phyloP scores from a whole-genome alignment of 2,797 vertebrate genomes.

The Knipowitschia caucasica region DNA sequence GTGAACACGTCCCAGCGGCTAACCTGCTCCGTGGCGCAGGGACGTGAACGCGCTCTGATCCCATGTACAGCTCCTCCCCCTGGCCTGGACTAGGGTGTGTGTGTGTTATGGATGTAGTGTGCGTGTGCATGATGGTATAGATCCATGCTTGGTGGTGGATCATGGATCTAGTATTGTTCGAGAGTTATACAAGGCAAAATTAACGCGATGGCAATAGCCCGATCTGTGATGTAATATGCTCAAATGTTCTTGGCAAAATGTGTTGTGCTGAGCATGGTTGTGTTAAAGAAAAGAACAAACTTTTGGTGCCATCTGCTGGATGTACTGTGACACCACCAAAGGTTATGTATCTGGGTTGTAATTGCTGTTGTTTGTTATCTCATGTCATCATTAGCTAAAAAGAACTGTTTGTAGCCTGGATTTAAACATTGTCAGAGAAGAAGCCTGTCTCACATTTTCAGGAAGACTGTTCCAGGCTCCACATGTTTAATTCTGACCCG shows the following conservation, averaged over 20 bases:
- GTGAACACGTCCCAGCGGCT: neutral
- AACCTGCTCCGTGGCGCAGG: conserved; percentile 26
- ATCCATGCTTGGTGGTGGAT: conserved; percentile 4
- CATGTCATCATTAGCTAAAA: neutral
- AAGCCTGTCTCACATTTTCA: too few species aligned
- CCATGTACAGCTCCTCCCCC: conserved; percentile 48
- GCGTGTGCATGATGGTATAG: neutral
- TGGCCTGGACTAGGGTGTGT: conserved; percentile 6
- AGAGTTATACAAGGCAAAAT: neutral
- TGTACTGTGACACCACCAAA: neutral
- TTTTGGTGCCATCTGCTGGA: conserved; percentile 2
- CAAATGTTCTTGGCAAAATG: neutral
- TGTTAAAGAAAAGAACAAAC: neutral
- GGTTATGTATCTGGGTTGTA: neutral
- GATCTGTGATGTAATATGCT: too few species aligned
- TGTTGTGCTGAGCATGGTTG: neutral
- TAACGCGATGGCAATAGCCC: neutral
- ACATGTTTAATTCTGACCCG: too few species aligned
- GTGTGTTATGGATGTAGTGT: conserved; percentile 12
- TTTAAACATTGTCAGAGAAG: too few species aligned
- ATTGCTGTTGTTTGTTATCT: too few species aligned
- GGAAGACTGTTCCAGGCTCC: too few species aligned
- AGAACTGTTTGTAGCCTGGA: neutral
- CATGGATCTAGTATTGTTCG: too few species aligned
- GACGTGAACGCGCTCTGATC: conserved; percentile 41